These are phyloP conservation scores for Tubiluchus corallicola DNA, from an alignment of 2,888 invertebrate species.

Conservation along the genomic window DNA sequence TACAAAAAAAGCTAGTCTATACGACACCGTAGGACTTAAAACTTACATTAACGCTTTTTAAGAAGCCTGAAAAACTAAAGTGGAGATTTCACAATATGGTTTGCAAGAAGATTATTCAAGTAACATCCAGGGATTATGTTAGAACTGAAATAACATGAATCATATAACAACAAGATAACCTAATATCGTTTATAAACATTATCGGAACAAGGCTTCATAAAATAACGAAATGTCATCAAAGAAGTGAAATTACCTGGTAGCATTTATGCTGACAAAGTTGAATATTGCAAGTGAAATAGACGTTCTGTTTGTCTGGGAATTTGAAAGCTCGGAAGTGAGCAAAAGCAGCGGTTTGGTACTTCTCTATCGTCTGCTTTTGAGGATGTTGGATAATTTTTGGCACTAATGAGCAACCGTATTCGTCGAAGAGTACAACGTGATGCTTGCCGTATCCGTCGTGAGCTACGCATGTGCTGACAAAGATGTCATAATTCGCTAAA, in stretches of 20 bases:
- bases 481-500: neutral
- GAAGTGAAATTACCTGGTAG: neutral
- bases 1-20: too few relatives aligned
- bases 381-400: neutral
- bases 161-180: too few relatives aligned
- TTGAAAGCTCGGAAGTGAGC: constrained; percentile 1
- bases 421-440: neutral
- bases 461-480: neutral
- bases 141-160: too few relatives aligned
- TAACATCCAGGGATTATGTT: too few relatives aligned
- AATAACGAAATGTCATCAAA: too few relatives aligned
- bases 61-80: too few relatives aligned
- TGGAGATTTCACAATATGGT: too few relatives aligned
- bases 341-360: neutral
- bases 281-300: constrained; percentile 1
- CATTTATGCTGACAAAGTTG: neutral
- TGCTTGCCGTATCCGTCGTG: constrained; percentile 1
- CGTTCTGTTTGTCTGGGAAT: constrained; percentile 3
- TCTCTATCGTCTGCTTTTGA: neutral
- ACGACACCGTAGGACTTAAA: too few relatives aligned
- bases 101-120: too few relatives aligned
- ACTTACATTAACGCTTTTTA: too few relatives aligned
- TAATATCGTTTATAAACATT: too few relatives aligned
- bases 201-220: too few relatives aligned
- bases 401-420: neutral